These are phyloP conservation scores for Anastrepha ludens DNA, from an alignment of 1,140 invertebrate genomes.

Conservation along the genomic window DNA sequence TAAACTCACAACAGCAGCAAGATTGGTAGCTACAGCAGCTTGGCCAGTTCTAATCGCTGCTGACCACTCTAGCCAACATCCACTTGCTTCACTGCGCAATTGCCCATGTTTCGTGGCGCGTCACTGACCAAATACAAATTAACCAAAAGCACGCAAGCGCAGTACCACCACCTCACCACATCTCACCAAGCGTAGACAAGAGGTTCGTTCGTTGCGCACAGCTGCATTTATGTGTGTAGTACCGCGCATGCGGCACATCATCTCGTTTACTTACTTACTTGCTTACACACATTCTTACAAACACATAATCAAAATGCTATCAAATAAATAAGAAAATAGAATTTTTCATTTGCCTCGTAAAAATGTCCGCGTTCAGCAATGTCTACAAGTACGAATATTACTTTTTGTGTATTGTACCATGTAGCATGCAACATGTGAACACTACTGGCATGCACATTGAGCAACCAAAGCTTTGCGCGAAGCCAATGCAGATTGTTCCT, in stretches of 20 bases:
- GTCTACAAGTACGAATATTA: background rate
- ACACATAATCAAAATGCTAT: slow-evolving; percentile 44
- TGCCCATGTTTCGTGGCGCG: slow-evolving; percentile 30
- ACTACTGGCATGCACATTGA: background rate
- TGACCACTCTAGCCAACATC: background rate
- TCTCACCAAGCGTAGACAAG: background rate
- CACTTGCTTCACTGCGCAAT: slow-evolving; percentile 42
- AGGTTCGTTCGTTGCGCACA: background rate
- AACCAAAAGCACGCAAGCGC: slow-evolving; percentile 40
- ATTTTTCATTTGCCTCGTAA: slow-evolving; percentile 18
- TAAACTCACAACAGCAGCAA: background rate
- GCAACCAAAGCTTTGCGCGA: background rate
- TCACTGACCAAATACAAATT: slow-evolving; percentile 51
- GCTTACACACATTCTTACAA: background rate
- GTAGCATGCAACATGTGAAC: slow-evolving; percentile 8
- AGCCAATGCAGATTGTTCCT: background rate
- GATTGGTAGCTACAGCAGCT: background rate
- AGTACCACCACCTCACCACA: background rate
- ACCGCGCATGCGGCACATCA: background rate
- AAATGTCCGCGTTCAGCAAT: background rate
- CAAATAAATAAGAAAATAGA: slow-evolving; percentile 28
- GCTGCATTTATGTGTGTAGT: background rate
- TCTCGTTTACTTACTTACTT: background rate
- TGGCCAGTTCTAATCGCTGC: background rate
- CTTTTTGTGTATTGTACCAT: background rate